Conservation (phyloP, 1,140 invertebrate species). For the Macrostomum lignano region DNA sequence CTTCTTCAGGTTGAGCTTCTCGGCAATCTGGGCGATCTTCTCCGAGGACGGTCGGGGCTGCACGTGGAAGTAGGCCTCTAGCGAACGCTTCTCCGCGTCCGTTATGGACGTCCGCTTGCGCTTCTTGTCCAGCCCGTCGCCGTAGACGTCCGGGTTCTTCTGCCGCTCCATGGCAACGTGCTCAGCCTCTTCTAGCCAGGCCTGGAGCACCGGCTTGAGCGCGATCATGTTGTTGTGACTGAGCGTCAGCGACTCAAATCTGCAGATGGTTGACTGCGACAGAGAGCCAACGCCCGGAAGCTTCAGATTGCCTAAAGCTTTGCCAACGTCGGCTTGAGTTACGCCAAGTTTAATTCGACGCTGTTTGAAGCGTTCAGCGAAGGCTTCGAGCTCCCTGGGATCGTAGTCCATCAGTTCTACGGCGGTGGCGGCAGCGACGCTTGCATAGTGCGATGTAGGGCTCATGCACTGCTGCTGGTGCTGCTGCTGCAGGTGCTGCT, state of each 20-base stretch:
- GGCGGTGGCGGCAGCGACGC: no score
- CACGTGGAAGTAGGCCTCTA: constrained; percentile 36
- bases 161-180: constrained; percentile 6
- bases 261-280: constrained; percentile 67
- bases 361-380: constrained; percentile 83
- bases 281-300: constrained; percentile 74
- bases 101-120: constrained; percentile 82
- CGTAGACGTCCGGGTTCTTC: constrained; percentile 14
- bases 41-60: constrained; percentile 67
- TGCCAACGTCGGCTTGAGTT: constrained; percentile 81
- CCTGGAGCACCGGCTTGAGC: constrained; percentile 72
- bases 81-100: constrained; percentile 67
- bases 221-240: constrained; percentile 97
- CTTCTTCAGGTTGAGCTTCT: constrained; percentile 84
- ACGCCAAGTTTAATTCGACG: constrained; percentile 70
- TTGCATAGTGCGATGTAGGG: no score
- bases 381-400: constrained; percentile 19
- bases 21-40: constrained; percentile 81
- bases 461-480: no score
- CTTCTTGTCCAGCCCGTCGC: constrained; percentile 62
- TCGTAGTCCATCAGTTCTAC: constrained; percentile 6
- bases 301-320: constrained; percentile 72
- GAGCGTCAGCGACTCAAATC: constrained; percentile 33
- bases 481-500: no score
- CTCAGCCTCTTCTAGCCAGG: constrained; percentile 82